These are phyloP conservation scores for Crax fasciolata DNA, from an alignment of 2,797 vertebrate genomes.

Conservation along the genomic window DNA sequence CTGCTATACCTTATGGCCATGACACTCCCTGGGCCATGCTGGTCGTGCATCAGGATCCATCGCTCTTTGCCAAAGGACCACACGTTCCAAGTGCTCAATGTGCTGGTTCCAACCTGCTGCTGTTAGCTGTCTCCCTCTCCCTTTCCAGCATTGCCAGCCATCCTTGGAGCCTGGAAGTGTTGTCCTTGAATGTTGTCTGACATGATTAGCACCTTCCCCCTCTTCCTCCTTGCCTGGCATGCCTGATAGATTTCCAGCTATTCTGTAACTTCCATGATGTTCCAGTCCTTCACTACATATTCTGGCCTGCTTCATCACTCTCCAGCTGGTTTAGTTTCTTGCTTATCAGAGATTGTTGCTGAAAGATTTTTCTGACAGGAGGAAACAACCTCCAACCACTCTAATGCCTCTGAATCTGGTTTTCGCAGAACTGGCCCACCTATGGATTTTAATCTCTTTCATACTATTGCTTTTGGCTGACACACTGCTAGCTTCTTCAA, in stretches of 20 bases:
- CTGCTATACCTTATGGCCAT: not conserved
- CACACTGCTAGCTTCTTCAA: not conserved
- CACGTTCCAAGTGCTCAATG: not conserved
- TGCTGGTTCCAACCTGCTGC: not conserved
- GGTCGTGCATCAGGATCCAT: not conserved
- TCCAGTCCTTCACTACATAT: not conserved
- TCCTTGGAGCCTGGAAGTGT: not conserved
- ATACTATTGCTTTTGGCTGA: not conserved
- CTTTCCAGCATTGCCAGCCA: not conserved
- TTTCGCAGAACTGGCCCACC: not conserved
- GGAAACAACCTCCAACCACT: not conserved
- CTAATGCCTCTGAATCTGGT: not conserved
- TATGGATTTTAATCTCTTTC: not conserved
- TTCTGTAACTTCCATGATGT: not conserved
- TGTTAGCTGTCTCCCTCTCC: not conserved
- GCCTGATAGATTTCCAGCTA: not conserved
- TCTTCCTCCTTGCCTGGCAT: rapidly evolving
- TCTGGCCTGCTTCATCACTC: not conserved
- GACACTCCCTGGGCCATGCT: not conserved
- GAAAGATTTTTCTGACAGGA: not conserved
- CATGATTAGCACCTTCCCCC: not conserved
- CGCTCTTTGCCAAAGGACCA: not conserved
- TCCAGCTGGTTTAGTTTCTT: not conserved
- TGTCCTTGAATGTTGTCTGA: not conserved
- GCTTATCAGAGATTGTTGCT: not conserved